Conservation (phyloP, 2,888 invertebrate species). For the Lepidochrysops patricia region DNA sequence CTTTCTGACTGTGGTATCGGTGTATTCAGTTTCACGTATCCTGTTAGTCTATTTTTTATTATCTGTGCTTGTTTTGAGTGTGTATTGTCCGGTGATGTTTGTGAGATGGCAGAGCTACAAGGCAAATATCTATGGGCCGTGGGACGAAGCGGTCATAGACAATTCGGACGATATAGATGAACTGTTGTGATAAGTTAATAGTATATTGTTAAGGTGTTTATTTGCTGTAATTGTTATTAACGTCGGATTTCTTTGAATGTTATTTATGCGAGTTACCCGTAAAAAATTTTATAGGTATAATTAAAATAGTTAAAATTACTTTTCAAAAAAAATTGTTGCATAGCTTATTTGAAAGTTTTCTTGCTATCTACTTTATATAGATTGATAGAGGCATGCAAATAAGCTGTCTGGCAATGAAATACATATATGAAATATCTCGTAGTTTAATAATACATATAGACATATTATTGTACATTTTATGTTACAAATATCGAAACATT, state of each 20-base stretch:
- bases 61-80: constrained; percentile 77
- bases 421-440: too few species aligned
- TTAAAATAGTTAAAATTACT: too few species aligned
- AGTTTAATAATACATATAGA: too few species aligned
- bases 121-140: constrained; percentile 96
- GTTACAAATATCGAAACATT: too few species aligned
- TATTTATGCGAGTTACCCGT: constrained; percentile 22
- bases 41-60: constrained; percentile 77
- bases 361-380: too few species aligned
- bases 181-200: constrained; percentile 29
- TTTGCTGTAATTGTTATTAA: constrained; percentile 4
- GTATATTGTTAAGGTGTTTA: constrained; percentile 13
- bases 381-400: too few species aligned
- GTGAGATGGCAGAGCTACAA: constrained; percentile 85
- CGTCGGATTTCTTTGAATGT: constrained; percentile 24
- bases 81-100: constrained; percentile 84
- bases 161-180: constrained; percentile 73
- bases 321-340: too few species aligned
- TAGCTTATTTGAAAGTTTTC: too few species aligned
- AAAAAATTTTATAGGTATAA: neutral
- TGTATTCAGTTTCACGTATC: constrained; percentile 74
- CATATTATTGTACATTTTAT: too few species aligned
- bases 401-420: too few species aligned
- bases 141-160: constrained; percentile 94
- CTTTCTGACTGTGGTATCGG: constrained; percentile 57